Conservation (phyloP, 2,888 invertebrate species). For the Limnephilus marmoratus region DNA sequence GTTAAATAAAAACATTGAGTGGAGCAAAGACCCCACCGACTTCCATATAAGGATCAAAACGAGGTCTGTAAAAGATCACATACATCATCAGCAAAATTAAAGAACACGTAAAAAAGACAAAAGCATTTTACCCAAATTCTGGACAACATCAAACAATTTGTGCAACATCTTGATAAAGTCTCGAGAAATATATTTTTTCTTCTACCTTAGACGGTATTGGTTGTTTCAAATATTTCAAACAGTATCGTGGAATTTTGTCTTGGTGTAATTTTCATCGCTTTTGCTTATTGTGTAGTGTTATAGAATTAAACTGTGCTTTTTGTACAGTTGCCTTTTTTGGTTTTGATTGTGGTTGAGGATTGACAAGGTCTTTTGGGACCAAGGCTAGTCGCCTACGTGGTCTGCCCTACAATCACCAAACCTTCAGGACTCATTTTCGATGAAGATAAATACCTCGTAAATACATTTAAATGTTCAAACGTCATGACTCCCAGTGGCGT, state of each 20-base stretch:
- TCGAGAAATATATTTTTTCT: not conserved
- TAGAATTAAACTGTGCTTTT: not conserved
- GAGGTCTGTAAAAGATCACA: not conserved
- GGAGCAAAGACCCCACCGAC: constrained; percentile 54
- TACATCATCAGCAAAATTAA: not conserved
- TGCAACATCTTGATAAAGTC: not conserved
- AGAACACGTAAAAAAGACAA: not conserved
- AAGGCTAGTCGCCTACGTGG: constrained; percentile 26
- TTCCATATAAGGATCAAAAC: constrained; percentile 54
- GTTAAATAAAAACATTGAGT: constrained; percentile 9
- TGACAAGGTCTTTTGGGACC: constrained; percentile 13
- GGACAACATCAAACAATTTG: not conserved
- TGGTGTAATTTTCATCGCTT: not conserved
- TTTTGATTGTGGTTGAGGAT: not conserved
- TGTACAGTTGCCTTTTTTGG: not conserved
- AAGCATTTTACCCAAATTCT: not conserved
- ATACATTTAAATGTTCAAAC: not conserved
- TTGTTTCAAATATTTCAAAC: not conserved
- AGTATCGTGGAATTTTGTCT: not conserved
- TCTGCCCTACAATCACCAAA: constrained; percentile 26
- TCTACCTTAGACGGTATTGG: not conserved
- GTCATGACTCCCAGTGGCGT: not conserved
- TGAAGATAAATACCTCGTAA: not conserved
- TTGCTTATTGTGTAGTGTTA: not conserved
- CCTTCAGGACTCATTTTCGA: constrained; percentile 9